phyloP scores from a whole-genome alignment of 2,113 vertebrate genomes.

The mouse (Mus musculus) region GRCm39 chr17:83556501-83557000 shows the following conservation, averaged over 20 bases:
- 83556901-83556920: background rate
- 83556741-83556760: slow-evolving; percentile 4
- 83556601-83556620: too few species aligned
- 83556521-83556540: background rate
- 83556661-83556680: background rate
- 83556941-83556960: background rate
- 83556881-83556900: slow-evolving; percentile 3
- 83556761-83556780: background rate
- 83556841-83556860: background rate
- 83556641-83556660: background rate
- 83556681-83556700: background rate
- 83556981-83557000: background rate
- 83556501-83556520: too few species aligned
- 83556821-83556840: background rate
- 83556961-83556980: background rate
- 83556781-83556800: background rate
- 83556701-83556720: background rate
- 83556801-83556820: slow-evolving; percentile 12
- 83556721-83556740: background rate
- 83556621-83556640: background rate
- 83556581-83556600: too few species aligned
- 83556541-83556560: too few species aligned
- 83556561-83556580: too few species aligned
- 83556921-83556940: background rate
- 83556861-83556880: background rate